Base-by-base conservation (phyloP, 2,888 invertebrate genomes). In the Slavum lentiscoides region DNA sequence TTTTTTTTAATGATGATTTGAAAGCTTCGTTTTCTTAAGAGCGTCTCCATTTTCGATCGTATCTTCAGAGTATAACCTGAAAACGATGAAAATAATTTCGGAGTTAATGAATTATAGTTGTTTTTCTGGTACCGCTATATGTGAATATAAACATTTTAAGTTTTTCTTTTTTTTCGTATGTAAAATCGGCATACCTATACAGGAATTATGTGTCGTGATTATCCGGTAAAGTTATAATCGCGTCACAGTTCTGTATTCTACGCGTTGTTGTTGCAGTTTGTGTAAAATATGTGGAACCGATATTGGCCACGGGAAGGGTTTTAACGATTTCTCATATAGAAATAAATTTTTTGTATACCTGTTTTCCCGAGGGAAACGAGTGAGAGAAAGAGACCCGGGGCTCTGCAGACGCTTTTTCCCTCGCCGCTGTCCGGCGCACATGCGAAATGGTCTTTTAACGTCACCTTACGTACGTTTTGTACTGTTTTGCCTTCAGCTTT, bases 401-500 rank as follows among this genome's bases (percentile, higher is more conserved):
- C 21, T 75, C 23, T 23, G 49, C 59, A 53, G 49, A 61, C 59
- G 49, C 8, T n/a, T 21, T 62, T 64, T 39, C 21, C 53, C 53
- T 13, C 21, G 37, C 49, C 7, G 55, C 17, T 62, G 55, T 69
- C 70, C 70, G 21, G 37, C 21, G 37, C 15, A 70, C 49, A 62
- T 15, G 37, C 19, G 62, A 77, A 74, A 77, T 77, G 70, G 21
- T 77, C 37, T 77, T 77, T 77, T 77, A 70, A 77, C 70, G 70
- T 70, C 59, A 19, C 23, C 68, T 30, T 30, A 30, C 30, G 49
- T 69, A 68, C 59, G 23, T 70, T 77, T 69, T 70, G 62, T 70
- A 64, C 70, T 70, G 39, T 77, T 77, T 70, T 19, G 13, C 77
- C 37, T 77, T 76, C n/a, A 37, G 68, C 15, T 43, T 70, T 70